phyloP scores from a whole-genome alignment of 1,140 invertebrate genomes.

The Agrypnia vestita region DNA sequence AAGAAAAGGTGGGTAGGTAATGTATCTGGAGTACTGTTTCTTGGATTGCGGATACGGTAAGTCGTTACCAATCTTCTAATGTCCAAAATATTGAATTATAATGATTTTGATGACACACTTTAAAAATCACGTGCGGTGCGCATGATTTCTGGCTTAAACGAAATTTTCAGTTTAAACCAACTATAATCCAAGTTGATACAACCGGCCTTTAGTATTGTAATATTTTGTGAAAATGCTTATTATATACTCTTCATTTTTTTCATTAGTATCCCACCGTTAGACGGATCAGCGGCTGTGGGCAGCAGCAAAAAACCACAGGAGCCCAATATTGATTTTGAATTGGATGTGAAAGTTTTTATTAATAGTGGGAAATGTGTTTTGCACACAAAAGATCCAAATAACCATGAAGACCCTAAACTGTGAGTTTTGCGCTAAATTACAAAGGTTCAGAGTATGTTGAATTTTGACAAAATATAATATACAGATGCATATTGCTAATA shows the following conservation, averaged over 20 bases:
- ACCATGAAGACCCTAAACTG: slow-evolving; percentile 77
- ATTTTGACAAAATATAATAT: not conserved
- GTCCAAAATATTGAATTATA: too few species aligned
- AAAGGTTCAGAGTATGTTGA: not conserved
- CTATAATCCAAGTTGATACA: too few species aligned
- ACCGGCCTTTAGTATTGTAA: too few species aligned
- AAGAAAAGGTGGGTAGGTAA: too few species aligned
- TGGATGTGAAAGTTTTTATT: slow-evolving; percentile 97
- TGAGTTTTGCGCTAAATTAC: slow-evolving; percentile 52
- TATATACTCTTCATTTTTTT: slow-evolving; percentile 30
- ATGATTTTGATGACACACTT: too few species aligned
- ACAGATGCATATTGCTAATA: not conserved
- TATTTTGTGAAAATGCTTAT: too few species aligned
- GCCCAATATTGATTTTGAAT: slow-evolving; percentile 96
- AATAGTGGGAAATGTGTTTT: slow-evolving; percentile 97
- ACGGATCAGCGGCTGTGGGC: slow-evolving; percentile 68
- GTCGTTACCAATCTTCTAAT: too few species aligned
- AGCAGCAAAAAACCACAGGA: slow-evolving; percentile 81
- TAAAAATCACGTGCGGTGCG: too few species aligned
- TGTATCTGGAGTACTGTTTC: too few species aligned
- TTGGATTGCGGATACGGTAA: too few species aligned
- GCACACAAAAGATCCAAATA: slow-evolving; percentile 89
- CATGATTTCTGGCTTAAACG: too few species aligned
- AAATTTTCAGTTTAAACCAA: too few species aligned
- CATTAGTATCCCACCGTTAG: slow-evolving; percentile 64